These are phyloP conservation scores for Platysternon megacephalum DNA, from an alignment of 2,113 vertebrate genomes.

Conservation along the genomic window DNA sequence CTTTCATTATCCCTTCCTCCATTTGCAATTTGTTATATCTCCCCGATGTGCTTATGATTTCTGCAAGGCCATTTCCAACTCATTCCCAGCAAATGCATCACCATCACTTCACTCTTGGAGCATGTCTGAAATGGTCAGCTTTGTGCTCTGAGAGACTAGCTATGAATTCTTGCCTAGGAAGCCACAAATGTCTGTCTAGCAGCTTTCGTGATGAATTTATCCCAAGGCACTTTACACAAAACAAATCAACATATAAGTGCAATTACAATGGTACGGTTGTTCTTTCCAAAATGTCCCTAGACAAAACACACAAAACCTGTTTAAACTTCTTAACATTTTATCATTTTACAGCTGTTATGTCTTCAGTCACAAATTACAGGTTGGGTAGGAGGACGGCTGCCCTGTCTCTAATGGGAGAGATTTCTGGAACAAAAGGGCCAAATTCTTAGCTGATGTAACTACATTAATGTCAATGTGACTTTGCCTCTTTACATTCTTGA, in stretches of 20 bases:
- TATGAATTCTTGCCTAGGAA: not conserved
- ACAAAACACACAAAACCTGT: not conserved
- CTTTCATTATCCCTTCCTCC: not conserved
- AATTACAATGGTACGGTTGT: not conserved
- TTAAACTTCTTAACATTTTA: not conserved
- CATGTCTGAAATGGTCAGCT: not conserved
- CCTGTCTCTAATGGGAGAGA: not conserved
- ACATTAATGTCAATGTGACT: not conserved
- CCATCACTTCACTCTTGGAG: not conserved
- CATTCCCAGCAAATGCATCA: not conserved
- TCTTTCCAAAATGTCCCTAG: not conserved
- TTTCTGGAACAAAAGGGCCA: not conserved
- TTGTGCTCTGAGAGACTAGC: not conserved
- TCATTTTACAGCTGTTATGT: not conserved
- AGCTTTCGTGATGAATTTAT: not conserved
- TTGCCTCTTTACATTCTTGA: not conserved
- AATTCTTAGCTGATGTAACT: not conserved
- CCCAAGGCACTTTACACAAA: not conserved
- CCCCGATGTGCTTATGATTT: not conserved
- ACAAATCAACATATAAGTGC: not conserved
- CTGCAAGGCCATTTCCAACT: not conserved
- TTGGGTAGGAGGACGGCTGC: not conserved
- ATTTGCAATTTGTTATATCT: not conserved
- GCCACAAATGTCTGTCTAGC: not conserved
- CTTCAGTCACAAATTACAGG: not conserved